Conservation (phyloP, 2,113 vertebrate species). For the Cottus gobio region DNA sequence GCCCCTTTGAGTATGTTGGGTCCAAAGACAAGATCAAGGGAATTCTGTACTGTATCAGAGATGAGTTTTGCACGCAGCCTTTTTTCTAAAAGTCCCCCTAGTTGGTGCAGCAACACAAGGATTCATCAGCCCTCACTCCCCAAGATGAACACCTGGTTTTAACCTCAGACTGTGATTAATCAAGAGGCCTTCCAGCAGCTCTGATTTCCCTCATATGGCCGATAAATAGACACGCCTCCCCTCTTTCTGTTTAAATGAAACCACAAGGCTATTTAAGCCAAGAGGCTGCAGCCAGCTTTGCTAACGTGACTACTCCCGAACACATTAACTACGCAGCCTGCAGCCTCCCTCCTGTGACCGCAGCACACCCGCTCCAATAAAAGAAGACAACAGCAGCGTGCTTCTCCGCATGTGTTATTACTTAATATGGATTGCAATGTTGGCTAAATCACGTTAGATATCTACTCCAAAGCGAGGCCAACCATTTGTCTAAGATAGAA, state of each 20-base stretch:
- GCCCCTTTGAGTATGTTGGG: not conserved
- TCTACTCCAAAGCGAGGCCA: not conserved
- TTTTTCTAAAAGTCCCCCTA: not conserved
- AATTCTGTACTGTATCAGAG: not conserved
- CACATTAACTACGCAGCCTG: constrained; percentile 38
- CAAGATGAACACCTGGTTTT: constrained; percentile 33
- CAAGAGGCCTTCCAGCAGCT: not conserved
- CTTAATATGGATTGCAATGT: constrained; percentile 27
- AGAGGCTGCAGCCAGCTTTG: constrained; percentile 13
- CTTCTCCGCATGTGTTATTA: constrained; percentile 48
- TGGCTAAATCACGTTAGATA: constrained; percentile 8
- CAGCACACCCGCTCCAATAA: constrained; percentile 32
- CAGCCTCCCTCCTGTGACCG: constrained; percentile 34
- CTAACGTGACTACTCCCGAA: constrained; percentile 30
- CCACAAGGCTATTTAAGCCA: constrained; percentile 38
- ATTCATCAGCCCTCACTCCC: not conserved
- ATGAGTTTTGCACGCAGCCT: not conserved
- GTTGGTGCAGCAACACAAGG: not conserved
- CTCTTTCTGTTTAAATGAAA: constrained; percentile 47
- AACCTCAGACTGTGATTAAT: constrained; percentile 23
- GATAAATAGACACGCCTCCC: constrained; percentile 22
- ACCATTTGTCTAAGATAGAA: constrained; percentile 7
- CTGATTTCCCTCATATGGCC: constrained; percentile 19
- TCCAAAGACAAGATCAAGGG: not conserved
- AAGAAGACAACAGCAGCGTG: constrained; percentile 24